A percentile compares a stretch with the other conserved stretches of the same genome.
These are phyloP conservation scores for Bos taurus DNA, from an alignment of 2,113 vertebrate species.

Conservation along the genomic window ARS-UCD2.0 NC_037349.1:57304001-57304500, in stretches of 20 bases:
- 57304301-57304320: neutral
- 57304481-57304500: neutral
- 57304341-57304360: neutral
- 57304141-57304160: neutral
- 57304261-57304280: neutral
- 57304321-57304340: neutral
- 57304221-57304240: neutral
- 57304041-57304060: neutral
- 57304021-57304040: neutral
- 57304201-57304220: neutral
- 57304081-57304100: neutral
- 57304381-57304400: neutral
- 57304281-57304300: neutral
- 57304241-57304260: neutral
- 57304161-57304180: neutral
- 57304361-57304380: neutral
- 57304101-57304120: neutral
- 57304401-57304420: neutral
- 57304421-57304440: neutral
- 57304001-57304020: neutral
- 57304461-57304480: neutral
- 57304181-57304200: neutral
- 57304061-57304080: no score
- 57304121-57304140: neutral
- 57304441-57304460: neutral